phyloP scores from a whole-genome alignment of 2,888 invertebrate species.

The Oxyteleia sp. region DNA sequence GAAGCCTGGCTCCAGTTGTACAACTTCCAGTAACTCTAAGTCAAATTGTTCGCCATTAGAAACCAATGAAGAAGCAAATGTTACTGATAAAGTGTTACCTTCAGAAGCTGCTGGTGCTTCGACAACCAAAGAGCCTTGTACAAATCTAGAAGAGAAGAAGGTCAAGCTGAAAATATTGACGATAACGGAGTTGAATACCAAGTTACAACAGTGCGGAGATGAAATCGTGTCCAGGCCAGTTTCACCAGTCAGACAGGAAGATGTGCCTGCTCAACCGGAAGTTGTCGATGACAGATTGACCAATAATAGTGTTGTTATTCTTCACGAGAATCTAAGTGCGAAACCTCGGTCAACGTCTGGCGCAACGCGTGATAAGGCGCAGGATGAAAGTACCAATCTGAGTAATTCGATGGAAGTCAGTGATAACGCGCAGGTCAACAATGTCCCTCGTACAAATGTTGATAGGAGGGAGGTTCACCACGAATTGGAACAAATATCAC shows the following conservation, averaged over 20 bases:
- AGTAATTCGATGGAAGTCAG: slow-evolving; percentile 3
- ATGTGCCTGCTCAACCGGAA: not conserved
- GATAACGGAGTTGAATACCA: slow-evolving; percentile 81
- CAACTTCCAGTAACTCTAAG: too few species aligned
- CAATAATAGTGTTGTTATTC: slow-evolving; percentile 32
- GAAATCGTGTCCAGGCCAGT: not conserved
- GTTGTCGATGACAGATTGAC: not conserved
- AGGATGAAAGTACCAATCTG: not conserved
- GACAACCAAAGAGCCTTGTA: too few species aligned
- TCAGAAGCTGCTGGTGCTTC: too few species aligned
- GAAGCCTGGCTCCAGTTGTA: too few species aligned
- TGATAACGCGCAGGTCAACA: not conserved
- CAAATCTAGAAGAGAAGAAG: slow-evolving; percentile 4
- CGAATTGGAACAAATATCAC: slow-evolving; percentile 39
- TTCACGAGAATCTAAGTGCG: slow-evolving; percentile 1
- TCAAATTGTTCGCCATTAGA: too few species aligned
- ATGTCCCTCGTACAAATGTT: slow-evolving; percentile 18
- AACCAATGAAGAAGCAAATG: too few species aligned
- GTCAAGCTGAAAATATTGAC: slow-evolving; percentile 77
- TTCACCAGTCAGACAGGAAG: not conserved
- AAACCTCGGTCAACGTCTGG: not conserved
- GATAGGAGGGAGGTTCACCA: slow-evolving; percentile 19
- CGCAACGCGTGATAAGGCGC: not conserved
- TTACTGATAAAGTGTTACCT: too few species aligned
- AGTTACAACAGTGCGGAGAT: slow-evolving; percentile 77